These are phyloP conservation scores for Clistopyga incitator DNA, from an alignment of 2,888 invertebrate genomes.

Conservation along the genomic window DNA sequence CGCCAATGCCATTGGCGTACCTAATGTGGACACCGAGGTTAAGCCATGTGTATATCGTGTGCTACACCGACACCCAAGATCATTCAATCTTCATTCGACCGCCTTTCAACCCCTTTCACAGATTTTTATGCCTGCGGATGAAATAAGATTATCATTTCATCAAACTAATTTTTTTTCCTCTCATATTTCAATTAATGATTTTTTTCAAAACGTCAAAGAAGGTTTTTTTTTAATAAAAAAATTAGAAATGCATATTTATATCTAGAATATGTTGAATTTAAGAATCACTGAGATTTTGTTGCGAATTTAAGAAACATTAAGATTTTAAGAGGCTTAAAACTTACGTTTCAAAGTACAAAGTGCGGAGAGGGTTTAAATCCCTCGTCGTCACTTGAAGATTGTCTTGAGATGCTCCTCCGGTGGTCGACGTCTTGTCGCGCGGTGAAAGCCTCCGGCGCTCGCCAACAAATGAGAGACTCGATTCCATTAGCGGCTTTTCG, in stretches of 20 bases:
- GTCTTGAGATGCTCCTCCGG: slow-evolving; percentile 3
- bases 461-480: slow-evolving; percentile 17
- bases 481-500: slow-evolving; percentile 47
- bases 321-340: background rate
- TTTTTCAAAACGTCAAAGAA: too few species aligned
- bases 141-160: background rate
- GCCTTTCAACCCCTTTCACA: background rate
- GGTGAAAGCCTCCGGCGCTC: slow-evolving; percentile 7
- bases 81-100: slow-evolving; percentile 2
- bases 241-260: too few species aligned
- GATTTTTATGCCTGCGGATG: background rate
- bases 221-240: too few species aligned
- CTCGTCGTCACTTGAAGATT: slow-evolving; percentile 3
- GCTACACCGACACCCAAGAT: background rate
- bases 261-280: too few species aligned
- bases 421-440: slow-evolving; percentile 7
- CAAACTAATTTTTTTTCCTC: background rate
- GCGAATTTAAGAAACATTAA: too few species aligned
- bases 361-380: too few species aligned
- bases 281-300: too few species aligned
- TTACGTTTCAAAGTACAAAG: too few species aligned
- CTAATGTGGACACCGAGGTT: background rate
- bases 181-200: too few species aligned
- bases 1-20: background rate
- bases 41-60: background rate